Evolutionary conservation across 1,140 invertebrate genomes (phyloP), one percentile per base, ranked within the genome.

Genomic region (Apis dorsata): DNA sequence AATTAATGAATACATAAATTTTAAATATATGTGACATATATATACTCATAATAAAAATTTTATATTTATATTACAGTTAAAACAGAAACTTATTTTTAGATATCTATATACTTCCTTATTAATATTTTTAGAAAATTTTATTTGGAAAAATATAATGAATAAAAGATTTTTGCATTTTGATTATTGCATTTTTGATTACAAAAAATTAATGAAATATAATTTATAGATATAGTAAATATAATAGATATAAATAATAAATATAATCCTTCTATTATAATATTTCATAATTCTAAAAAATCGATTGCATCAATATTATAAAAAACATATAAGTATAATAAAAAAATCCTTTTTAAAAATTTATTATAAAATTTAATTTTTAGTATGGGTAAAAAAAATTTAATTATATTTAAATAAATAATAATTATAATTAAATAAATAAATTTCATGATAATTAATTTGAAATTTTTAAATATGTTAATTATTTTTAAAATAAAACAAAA

Each of bases 81-180:
- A 81, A 81, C 44, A 10, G 28, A 77, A 28, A 57, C 3, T 24
- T 78, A 78, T 65, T 78, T 63, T 83, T 78, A 63, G 57, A 55
- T 24, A 62, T 65, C 49, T 60, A 28, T 17, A 78, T 28, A 65
- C 51, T 60, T 63, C 49, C 51, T n/a, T 1, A n/a, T 11, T 24
- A 51, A 7, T 70, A 83, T 78, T 55, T 77, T 81, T 81, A 81
- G 28, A 34, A 65, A 81, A 74, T 79, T 62, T 71, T 57, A 71
- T n/a, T 55, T 21, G 12, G 15, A 7, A 63, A 79, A 53, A 12
- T 63, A 17, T 4, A 4, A 4, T 49, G 17, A 15, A 21, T 55
- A 66, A 57, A 2, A 57, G 4, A 55, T 13, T 65, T 65, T 55
- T 34, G 28, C 44, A 8, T 71, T 24, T 24, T 24, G 24, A 24